phyloP scores from a whole-genome alignment of 2,113 vertebrate genomes.

The Nerophis lumbriciformis region DNA sequence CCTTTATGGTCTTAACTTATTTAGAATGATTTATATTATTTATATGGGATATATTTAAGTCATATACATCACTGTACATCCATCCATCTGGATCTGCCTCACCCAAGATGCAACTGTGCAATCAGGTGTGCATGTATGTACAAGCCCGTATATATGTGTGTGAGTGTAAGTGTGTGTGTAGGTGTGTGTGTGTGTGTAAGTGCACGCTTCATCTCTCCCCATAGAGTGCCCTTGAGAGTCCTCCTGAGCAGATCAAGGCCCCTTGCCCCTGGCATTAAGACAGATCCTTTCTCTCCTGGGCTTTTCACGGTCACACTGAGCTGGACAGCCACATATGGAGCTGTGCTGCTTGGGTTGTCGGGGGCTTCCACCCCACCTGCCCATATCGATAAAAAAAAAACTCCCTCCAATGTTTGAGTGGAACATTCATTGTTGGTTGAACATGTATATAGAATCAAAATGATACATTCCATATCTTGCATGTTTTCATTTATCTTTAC shows the following conservation, averaged over 20 bases:
- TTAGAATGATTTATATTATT: slow-evolving; percentile 48
- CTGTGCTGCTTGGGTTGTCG: background rate
- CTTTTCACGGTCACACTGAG: slow-evolving; percentile 42
- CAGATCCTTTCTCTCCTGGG: slow-evolving; percentile 51
- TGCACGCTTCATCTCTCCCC: slow-evolving; percentile 10
- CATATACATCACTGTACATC: slow-evolving; percentile 6
- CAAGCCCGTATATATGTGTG: slow-evolving; percentile 6
- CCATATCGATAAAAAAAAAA: background rate
- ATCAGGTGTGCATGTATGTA: background rate
- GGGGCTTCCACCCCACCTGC: slow-evolving; percentile 11
- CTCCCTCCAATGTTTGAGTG: slow-evolving; percentile 10
- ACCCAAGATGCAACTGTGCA: background rate
- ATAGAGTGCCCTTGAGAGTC: slow-evolving; percentile 54
- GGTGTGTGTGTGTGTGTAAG: background rate
- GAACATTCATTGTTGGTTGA: background rate
- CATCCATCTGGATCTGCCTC: slow-evolving; percentile 5
- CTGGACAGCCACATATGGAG: slow-evolving; percentile 56
- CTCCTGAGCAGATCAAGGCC: slow-evolving; percentile 56
- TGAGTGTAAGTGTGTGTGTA: slow-evolving; percentile 3
- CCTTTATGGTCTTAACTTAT: slow-evolving; percentile 52
- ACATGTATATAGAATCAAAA: too few species aligned
- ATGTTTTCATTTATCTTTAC: too few species aligned
- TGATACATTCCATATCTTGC: too few species aligned
- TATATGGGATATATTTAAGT: slow-evolving; percentile 23
- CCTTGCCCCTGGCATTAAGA: slow-evolving; percentile 48